Evolutionary conservation across 2,113 vertebrate species (phyloP), one percentile per base, ranked within the genome.

Genomic region (Mus spicilegus): DNA sequence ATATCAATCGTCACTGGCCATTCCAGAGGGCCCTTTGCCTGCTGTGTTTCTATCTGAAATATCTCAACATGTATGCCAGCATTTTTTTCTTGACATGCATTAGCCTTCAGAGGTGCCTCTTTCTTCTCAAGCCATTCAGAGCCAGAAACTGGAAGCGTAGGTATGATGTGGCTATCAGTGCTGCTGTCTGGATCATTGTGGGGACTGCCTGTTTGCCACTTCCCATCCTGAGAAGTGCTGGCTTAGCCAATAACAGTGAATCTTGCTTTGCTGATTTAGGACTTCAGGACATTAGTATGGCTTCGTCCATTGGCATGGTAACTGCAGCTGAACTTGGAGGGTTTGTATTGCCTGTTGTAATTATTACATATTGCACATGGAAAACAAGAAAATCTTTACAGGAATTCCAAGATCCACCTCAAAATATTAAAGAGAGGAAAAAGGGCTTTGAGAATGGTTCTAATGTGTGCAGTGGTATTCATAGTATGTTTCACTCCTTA

Each of bases 21-120:
- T 99, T 99, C 3, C 99, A 98, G 77, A 95, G 0, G 0, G 5
- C 39, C 16, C 7, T 99, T 13, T 99, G 99, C 96, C 93, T 99
- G 92, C 89, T 99, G 7, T 99, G 99, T 92, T 99, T 99, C 98
- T 99, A 99, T 97, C 98, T 99, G 56, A 99, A 99, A 87, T 99
- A 99, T 96, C 99, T 99, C 94, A 99, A 99, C 98, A 99, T 99
- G 99, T 99, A 99, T 0, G 99, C 99, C 4, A 99, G 99, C 95
- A 99, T 99, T 46, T 98, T 96, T 49, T 99, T 99, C 98, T 98
- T 99, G 98, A 99, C 98, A 8, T 99, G 99, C 92, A 99, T 99
- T 97, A 99, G 99, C 94, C 82, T 99, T 58, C 99, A 99, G 97
- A 98, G 99, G 2, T 99, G 99, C 24, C 16, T 98, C 10, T 99